Percentiles rank a stretch among this genome's conserved stretches.
These are phyloP conservation scores for Chunga burmeisteri DNA, from an alignment of 2,113 vertebrate genomes.

Conservation along the genomic window DNA sequence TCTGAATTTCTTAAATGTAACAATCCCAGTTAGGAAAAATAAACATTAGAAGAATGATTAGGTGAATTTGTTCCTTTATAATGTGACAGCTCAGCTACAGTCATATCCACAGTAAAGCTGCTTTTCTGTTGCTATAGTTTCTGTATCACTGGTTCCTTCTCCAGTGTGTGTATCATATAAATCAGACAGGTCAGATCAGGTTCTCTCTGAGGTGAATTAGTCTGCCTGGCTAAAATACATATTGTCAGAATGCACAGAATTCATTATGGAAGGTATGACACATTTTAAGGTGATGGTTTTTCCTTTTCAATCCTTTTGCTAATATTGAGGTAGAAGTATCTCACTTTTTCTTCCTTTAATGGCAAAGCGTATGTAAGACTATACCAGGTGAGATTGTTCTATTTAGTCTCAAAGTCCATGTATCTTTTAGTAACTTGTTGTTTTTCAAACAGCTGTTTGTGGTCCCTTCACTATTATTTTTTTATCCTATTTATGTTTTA, in stretches of 20 bases:
- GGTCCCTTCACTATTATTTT: neutral
- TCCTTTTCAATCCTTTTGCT: neutral
- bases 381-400: neutral
- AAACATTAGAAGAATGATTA: neutral
- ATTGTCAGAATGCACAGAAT: neutral
- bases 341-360: neutral
- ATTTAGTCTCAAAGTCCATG: neutral
- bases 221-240: neutral
- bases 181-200: neutral
- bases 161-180: neutral
- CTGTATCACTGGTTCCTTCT: neutral
- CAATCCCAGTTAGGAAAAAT: neutral
- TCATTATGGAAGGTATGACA: neutral
- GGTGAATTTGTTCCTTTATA: neutral
- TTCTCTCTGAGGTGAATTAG: neutral
- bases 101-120: neutral
- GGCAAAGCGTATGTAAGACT: neutral
- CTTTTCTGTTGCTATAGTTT: neutral
- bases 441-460: neutral
- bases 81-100: neutral
- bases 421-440: neutral
- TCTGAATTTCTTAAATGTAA: neutral
- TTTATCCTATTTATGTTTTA: constrained; percentile 72
- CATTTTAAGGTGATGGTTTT: neutral
- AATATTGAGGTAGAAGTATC: neutral